Percentiles rank a stretch among this genome's conserved stretches.
phyloP scores from a whole-genome alignment of 1,140 invertebrate species.

The Wasmannia auropunctata region DNA sequence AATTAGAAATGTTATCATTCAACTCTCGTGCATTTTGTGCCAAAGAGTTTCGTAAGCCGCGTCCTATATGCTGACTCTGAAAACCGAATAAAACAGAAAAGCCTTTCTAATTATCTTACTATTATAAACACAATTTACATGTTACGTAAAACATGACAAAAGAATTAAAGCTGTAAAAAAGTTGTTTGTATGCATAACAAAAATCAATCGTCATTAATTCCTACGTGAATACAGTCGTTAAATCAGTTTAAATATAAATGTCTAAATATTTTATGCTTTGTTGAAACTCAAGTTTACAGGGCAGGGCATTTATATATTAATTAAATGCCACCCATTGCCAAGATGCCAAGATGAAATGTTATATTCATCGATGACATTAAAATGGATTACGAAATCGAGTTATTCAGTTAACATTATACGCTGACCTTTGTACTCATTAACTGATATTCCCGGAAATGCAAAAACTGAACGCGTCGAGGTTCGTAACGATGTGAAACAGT shows the following conservation, averaged over 20 bases:
- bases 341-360: neutral
- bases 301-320: neutral
- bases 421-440: slow-evolving; percentile 56
- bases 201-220: neutral
- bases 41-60: slow-evolving; percentile 36
- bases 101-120: neutral
- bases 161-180: neutral
- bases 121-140: neutral
- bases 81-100: neutral
- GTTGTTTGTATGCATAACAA: too few species aligned
- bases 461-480: slow-evolving; percentile 55
- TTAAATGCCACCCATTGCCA: neutral
- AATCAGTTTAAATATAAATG: neutral
- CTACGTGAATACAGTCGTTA: neutral
- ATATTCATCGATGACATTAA: neutral
- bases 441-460: slow-evolving; percentile 55
- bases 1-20: slow-evolving; percentile 25
- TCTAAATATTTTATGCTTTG: neutral
- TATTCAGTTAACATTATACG: neutral
- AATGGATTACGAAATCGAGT: neutral
- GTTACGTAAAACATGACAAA: neutral
- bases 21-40: slow-evolving; percentile 33
- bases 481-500: slow-evolving; percentile 37
- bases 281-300: neutral
- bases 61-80: slow-evolving; percentile 22